Conservation (phyloP, 2,113 vertebrate species). For the Montifringilla adamsi region DNA sequence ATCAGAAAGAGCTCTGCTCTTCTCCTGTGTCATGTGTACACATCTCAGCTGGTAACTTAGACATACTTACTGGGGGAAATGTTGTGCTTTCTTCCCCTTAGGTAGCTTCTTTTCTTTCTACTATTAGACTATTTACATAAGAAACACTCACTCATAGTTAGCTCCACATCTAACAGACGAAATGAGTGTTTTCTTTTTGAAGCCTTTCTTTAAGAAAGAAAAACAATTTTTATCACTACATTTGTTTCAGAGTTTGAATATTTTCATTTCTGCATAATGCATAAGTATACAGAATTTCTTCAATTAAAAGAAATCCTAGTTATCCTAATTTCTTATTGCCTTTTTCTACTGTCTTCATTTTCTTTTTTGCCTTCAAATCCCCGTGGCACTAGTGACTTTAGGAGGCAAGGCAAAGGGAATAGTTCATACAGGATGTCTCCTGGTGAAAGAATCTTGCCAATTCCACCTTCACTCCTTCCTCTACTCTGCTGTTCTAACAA, state of each 20-base stretch:
- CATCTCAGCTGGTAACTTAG: neutral
- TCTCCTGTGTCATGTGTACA: neutral
- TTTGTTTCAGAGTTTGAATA: neutral
- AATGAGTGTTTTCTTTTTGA: neutral
- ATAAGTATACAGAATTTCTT: neutral
- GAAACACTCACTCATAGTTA: neutral
- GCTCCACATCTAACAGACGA: neutral
- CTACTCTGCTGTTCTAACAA: neutral
- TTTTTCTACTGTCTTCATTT: neutral
- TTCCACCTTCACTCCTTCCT: neutral
- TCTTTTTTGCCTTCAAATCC: neutral
- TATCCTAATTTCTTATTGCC: neutral
- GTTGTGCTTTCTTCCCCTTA: neutral
- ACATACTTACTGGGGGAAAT: neutral
- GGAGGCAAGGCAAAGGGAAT: neutral
- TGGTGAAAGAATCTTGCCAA: neutral
- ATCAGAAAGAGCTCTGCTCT: neutral
- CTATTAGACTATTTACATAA: neutral
- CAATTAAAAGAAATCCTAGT: neutral
- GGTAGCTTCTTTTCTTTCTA: conserved; percentile 12
- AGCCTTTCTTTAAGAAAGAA: neutral
- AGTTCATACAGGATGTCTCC: neutral
- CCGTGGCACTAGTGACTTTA: neutral
- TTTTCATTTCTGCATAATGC: neutral
- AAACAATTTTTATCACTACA: neutral